Conservation (phyloP, 2,113 vertebrate species). For the Salminus brasiliensis region DNA sequence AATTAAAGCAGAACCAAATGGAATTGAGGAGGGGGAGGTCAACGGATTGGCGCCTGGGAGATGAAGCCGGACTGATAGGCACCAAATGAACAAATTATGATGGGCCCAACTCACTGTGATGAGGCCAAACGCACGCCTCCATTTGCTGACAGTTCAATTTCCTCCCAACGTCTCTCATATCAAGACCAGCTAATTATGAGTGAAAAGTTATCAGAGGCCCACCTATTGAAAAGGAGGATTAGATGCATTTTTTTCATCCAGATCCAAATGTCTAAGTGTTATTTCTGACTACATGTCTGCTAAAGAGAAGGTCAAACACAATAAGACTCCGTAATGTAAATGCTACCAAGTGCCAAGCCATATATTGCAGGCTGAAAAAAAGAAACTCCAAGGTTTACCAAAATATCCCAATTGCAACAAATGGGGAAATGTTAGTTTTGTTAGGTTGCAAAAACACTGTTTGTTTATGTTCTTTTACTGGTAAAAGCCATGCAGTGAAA, state of each 20-base stretch:
- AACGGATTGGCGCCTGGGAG: conserved; percentile 88
- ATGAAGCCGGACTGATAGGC: conserved; percentile 93
- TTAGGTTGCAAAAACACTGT: not conserved
- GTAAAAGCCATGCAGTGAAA: not conserved
- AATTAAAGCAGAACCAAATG: conserved; percentile 95
- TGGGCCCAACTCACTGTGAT: conserved; percentile 93
- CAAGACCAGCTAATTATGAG: conserved; percentile 95
- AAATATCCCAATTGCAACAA: conserved; percentile 40
- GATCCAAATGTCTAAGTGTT: conserved; percentile 90
- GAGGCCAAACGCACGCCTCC: conserved; percentile 95
- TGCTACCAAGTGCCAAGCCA: conserved; percentile 62
- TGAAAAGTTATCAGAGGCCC: conserved; percentile 93
- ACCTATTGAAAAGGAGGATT: conserved; percentile 79
- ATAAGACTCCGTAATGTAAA: conserved; percentile 73
- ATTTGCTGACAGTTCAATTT: conserved; percentile 97
- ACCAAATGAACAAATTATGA: conserved; percentile 98
- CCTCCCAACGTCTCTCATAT: conserved; percentile 92
- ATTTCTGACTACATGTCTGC: conserved; percentile 77
- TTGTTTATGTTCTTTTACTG: not conserved
- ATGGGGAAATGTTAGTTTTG: not conserved
- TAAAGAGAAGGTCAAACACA: conserved; percentile 71
- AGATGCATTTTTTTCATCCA: conserved; percentile 83
- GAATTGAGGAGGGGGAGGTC: conserved; percentile 94
- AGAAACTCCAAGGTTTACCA: not conserved
- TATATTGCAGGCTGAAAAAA: conserved; percentile 48